Conservation (phyloP, 2,888 invertebrate genomes). For the Mechanitis mazaeus region DNA sequence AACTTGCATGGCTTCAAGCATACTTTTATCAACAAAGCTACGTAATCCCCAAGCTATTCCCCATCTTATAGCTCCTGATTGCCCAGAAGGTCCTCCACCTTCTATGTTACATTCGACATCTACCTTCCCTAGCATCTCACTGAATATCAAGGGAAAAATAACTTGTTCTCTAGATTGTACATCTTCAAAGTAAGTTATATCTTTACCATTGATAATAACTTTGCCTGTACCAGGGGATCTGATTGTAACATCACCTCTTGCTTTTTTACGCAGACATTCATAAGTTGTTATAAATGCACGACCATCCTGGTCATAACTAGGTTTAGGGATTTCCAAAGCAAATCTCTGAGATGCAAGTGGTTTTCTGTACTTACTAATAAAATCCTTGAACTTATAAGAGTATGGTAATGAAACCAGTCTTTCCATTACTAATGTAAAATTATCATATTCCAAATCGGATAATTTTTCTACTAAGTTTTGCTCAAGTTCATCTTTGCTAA, state of each 20-base stretch:
- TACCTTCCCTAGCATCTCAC: conserved; percentile 83
- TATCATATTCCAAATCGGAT: conserved; percentile 81
- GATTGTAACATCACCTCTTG: conserved; percentile 87
- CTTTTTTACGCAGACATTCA: conserved; percentile 83
- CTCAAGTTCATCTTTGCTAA: conserved; percentile 81
- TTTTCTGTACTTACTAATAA: conserved; percentile 83
- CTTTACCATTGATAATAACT: conserved; percentile 87
- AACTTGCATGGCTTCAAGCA: conserved; percentile 89
- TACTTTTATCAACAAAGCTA: conserved; percentile 86
- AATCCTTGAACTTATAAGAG: conserved; percentile 81
- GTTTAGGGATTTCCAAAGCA: conserved; percentile 80
- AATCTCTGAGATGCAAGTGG: conserved; percentile 76
- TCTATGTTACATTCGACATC: conserved; percentile 88
- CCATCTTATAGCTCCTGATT: conserved; percentile 93
- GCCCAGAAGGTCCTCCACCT: conserved; percentile 85
- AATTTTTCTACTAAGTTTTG: conserved; percentile 80
- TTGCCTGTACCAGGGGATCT: conserved; percentile 88
- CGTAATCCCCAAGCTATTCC: conserved; percentile 90
- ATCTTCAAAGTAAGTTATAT: conserved; percentile 85
- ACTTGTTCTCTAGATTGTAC: conserved; percentile 87
- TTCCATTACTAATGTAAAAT: conserved; percentile 84
- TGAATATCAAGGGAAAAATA: conserved; percentile 90
- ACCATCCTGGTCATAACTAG: conserved; percentile 82
- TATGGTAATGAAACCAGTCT: conserved; percentile 83
- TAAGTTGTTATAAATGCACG: conserved; percentile 83